Percentiles rank a stretch among this genome's conserved stretches.
Conservation (phyloP, 2,797 vertebrate genomes). For the Moxostoma hubbsi region DNA sequence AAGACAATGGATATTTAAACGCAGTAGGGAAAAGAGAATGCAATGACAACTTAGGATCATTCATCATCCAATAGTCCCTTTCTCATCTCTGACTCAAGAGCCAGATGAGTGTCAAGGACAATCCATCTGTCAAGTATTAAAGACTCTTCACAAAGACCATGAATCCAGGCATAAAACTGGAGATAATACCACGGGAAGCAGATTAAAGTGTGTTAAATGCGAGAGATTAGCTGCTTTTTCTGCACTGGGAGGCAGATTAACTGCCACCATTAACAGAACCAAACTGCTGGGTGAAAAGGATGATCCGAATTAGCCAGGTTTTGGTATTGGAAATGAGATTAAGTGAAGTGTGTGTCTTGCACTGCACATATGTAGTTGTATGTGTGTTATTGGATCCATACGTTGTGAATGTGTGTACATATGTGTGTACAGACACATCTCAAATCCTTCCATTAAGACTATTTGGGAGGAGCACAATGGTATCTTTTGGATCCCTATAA, state of each 20-base stretch:
- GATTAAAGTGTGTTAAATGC: constrained; percentile 66
- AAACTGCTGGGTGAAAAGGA: constrained; percentile 58
- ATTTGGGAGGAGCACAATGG: constrained; percentile 60
- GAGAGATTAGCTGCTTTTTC: constrained; percentile 66
- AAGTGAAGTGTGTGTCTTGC: constrained; percentile 34
- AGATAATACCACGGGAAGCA: constrained; percentile 62
- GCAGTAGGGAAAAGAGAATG: too few relatives aligned
- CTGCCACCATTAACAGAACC: constrained; percentile 49
- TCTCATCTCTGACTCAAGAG: neutral
- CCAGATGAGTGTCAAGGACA: constrained; percentile 10
- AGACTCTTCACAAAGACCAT: constrained; percentile 49
- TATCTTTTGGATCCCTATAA: constrained; percentile 68
- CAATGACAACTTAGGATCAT: neutral
- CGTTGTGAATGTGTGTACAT: constrained; percentile 9
- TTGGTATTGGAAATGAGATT: constrained; percentile 53
- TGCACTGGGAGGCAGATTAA: constrained; percentile 68
- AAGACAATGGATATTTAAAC: too few relatives aligned
- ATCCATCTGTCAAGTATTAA: constrained; percentile 34
- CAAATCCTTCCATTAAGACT: constrained; percentile 64
- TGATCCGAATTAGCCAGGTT: constrained; percentile 63
- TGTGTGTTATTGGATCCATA: neutral
- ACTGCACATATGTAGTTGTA: constrained; percentile 30
- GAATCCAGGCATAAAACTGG: constrained; percentile 59
- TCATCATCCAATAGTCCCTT: neutral
- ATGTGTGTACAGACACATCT: constrained; percentile 42